Percentiles rank a stretch among this genome's conserved stretches.
Conservation (phyloP, 2,888 invertebrate genomes). For the Tetranychus piercei region DNA sequence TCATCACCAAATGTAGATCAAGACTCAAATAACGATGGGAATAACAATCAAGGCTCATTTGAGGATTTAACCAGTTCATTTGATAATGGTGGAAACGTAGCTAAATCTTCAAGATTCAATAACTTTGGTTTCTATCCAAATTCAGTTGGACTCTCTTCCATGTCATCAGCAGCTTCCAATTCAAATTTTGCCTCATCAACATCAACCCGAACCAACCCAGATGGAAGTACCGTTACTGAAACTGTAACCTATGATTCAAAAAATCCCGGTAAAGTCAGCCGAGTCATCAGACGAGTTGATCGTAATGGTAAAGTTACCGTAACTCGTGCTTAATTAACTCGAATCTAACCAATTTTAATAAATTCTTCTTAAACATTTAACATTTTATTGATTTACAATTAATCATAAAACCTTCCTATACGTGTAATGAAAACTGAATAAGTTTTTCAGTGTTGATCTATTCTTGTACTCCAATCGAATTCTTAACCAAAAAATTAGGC, state of each 20-base stretch:
- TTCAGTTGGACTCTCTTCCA: background rate
- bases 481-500: too few relatives aligned
- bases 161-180: background rate
- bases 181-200: background rate
- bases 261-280: background rate
- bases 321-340: too few relatives aligned
- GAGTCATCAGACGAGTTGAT: background rate
- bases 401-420: too few relatives aligned
- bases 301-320: background rate
- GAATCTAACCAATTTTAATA: too few relatives aligned
- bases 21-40: background rate
- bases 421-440: too few relatives aligned
- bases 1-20: background rate
- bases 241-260: background rate
- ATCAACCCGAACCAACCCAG: background rate
- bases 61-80: background rate
- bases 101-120: background rate
- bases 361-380: too few relatives aligned
- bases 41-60: background rate
- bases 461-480: too few relatives aligned
- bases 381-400: too few relatives aligned
- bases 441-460: too few relatives aligned
- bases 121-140: background rate
- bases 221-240: background rate
- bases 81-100: background rate